These are phyloP conservation scores for Oophaga sylvatica DNA, from an alignment of 2,797 vertebrate genomes.

Conservation along the genomic window DNA sequence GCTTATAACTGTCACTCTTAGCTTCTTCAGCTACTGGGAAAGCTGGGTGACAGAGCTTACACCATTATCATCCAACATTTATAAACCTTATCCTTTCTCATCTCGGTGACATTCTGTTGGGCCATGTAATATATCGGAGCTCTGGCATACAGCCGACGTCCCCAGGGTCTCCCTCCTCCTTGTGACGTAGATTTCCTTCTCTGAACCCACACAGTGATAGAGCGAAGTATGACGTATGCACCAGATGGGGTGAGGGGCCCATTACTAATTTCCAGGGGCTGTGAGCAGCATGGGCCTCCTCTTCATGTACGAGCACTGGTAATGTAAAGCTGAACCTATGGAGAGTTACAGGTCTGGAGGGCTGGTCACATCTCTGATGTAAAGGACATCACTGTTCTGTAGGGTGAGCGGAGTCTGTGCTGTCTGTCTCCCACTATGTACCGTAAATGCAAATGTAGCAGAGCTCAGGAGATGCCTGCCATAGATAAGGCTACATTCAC, in stretches of 20 bases:
- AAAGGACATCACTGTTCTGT: neutral
- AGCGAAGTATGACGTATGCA: neutral
- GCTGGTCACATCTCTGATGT: neutral
- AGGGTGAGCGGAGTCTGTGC: no score
- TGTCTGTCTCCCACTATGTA: neutral
- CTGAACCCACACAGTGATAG: neutral
- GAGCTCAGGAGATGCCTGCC: neutral
- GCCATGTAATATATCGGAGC: neutral
- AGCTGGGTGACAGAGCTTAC: neutral
- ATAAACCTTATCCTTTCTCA: no score
- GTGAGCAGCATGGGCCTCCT: no score
- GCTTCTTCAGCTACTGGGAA: no score
- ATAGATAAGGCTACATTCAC: no score
- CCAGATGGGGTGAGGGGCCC: neutral
- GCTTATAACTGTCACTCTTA: no score
- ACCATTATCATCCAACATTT: neutral
- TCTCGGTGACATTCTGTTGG: no score
- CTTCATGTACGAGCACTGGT: neutral
- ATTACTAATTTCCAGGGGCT: neutral
- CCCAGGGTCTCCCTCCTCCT: neutral
- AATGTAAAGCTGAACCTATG: neutral
- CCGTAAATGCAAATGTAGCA: neutral
- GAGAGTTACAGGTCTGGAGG: neutral
- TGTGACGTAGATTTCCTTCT: conserved; percentile 7
- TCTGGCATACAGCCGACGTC: neutral